Conservation (phyloP, 2,797 vertebrate species). For the Dryobates pubescens region DNA sequence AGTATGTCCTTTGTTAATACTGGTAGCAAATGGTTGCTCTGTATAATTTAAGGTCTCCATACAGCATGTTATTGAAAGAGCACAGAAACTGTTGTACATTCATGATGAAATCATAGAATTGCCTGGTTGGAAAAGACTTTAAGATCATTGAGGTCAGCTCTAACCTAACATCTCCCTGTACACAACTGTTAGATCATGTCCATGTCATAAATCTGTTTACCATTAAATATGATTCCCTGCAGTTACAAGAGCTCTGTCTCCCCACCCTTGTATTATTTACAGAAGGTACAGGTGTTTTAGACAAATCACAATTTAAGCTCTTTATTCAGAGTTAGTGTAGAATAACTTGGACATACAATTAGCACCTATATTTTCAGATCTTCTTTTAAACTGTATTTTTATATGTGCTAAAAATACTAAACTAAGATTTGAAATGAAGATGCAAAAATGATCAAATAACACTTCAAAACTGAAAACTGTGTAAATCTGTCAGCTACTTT, state of each 20-base stretch:
- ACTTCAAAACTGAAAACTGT: neutral
- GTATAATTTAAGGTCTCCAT: neutral
- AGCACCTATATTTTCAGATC: neutral
- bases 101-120: neutral
- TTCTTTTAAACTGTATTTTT: neutral
- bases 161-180: too few relatives aligned
- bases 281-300: neutral
- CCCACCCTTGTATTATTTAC: neutral
- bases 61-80: neutral
- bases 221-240: conserved; percentile 2
- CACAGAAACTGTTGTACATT: neutral
- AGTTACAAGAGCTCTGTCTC: rapidly evolving
- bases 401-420: neutral
- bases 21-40: neutral
- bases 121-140: too few relatives aligned
- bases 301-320: neutral
- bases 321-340: neutral
- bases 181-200: too few relatives aligned
- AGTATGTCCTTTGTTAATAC: neutral
- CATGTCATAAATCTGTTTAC: neutral
- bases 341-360: neutral
- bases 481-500: neutral
- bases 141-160: too few relatives aligned
- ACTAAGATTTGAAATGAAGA: neutral
- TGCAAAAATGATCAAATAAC: neutral